A percentile compares a stretch with the other conserved stretches of the same genome.
Conservation (phyloP, 1,140 invertebrate species). For the Homarus americanus region DNA sequence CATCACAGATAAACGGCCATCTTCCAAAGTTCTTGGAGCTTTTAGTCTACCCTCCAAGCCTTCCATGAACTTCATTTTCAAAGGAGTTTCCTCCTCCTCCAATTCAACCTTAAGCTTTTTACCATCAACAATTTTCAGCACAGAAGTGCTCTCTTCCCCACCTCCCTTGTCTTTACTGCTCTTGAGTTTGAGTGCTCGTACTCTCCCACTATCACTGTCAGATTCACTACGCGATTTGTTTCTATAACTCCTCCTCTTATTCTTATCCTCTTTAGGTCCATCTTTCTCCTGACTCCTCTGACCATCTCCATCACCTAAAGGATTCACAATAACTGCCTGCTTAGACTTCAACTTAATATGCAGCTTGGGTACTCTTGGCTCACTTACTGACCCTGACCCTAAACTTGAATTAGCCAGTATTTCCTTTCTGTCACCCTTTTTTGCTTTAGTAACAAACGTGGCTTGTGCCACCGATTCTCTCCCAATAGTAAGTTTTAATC, state of each 20-base stretch:
- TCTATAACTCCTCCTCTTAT: conserved; percentile 68
- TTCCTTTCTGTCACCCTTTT: conserved; percentile 73
- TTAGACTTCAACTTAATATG: conserved; percentile 86
- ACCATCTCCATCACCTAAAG: conserved; percentile 64
- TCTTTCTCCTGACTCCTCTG: conserved; percentile 62
- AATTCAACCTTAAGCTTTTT: conserved; percentile 71
- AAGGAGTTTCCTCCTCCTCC: conserved; percentile 69
- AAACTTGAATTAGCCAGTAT: conserved; percentile 32
- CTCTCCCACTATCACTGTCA: conserved; percentile 77
- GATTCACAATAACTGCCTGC: conserved; percentile 74
- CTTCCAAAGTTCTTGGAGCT: conserved; percentile 64
- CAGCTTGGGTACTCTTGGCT: conserved; percentile 90
- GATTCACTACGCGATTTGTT: conserved; percentile 69
- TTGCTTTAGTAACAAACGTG: conserved; percentile 69
- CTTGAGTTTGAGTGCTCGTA: conserved; percentile 69
- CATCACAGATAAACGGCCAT: conserved; percentile 53
- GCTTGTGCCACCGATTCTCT: conserved; percentile 68
- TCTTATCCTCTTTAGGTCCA: conserved; percentile 58
- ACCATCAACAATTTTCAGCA: conserved; percentile 72
- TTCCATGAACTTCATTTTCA: conserved; percentile 74
- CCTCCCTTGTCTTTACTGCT: conserved; percentile 75
- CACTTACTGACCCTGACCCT: conserved; percentile 79
- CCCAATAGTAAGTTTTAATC: conserved; percentile 86
- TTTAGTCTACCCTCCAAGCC: conserved; percentile 68
- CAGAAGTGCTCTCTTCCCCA: conserved; percentile 51